Conservation (phyloP, 2,888 invertebrate species). For the Eupithecia exiguata region DNA sequence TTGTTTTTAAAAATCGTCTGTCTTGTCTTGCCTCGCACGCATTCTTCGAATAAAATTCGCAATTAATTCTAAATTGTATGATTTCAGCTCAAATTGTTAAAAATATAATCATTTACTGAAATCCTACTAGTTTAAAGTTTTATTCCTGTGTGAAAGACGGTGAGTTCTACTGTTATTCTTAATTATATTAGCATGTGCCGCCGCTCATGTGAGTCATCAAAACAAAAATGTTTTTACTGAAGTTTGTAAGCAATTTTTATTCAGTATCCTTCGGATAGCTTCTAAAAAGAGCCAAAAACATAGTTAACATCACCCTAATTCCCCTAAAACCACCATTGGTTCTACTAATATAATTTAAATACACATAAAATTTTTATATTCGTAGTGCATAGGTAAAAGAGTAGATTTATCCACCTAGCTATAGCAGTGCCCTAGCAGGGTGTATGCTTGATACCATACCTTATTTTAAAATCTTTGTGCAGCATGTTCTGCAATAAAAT, state of each 20-base stretch:
- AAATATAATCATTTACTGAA: neutral
- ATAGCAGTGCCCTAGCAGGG: too few relatives aligned
- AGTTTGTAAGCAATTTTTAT: neutral
- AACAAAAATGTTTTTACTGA: neutral
- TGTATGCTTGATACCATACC: too few relatives aligned
- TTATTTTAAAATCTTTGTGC: too few relatives aligned
- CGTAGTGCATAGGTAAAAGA: too few relatives aligned
- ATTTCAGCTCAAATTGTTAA: neutral
- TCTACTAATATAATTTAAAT: too few relatives aligned
- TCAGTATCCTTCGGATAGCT: neutral
- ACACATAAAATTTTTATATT: too few relatives aligned
- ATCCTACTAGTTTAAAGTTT: neutral
- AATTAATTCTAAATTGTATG: neutral
- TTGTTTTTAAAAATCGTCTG: neutral
- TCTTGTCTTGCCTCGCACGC: too few relatives aligned
- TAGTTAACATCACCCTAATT: neutral
- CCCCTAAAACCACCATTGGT: neutral
- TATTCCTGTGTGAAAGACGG: neutral
- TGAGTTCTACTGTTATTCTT: neutral
- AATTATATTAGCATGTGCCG: neutral
- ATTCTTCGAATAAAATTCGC: neutral
- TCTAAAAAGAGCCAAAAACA: neutral
- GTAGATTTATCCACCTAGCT: too few relatives aligned
- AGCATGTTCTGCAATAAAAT: too few relatives aligned
- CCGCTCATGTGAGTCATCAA: neutral